Conservation (phyloP, 2,113 vertebrate genomes). For the Phaethon lepturus region DNA sequence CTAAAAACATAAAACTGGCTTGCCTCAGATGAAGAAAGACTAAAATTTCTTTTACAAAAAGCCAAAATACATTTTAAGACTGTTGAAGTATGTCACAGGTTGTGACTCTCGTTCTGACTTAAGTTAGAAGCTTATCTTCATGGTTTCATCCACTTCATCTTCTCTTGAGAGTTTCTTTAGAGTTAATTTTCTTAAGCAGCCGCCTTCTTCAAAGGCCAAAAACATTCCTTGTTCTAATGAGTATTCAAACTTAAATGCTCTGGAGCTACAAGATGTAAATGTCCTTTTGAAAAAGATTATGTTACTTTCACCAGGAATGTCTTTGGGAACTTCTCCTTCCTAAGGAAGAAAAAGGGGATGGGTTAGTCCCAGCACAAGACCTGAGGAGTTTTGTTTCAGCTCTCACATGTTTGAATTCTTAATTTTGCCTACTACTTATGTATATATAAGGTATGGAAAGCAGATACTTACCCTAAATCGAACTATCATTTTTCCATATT, state of each 20-base stretch:
- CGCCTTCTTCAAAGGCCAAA: constrained; percentile 71
- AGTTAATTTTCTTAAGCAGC: constrained; percentile 51
- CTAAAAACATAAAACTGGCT: neutral
- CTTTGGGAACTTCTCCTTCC: constrained; percentile 69
- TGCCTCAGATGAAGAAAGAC: neutral
- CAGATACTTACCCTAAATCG: constrained; percentile 49
- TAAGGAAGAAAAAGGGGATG: constrained; percentile 12
- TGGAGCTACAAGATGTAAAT: constrained; percentile 33
- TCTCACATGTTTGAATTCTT: neutral
- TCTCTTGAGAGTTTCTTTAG: constrained; percentile 60
- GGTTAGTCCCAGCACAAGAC: neutral
- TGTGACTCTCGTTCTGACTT: neutral
- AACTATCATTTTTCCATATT: neutral
- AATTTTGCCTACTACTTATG: neutral
- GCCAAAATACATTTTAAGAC: neutral
- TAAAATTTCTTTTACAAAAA: neutral
- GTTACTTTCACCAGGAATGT: constrained; percentile 63
- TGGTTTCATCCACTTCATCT: constrained; percentile 62
- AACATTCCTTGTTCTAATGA: constrained; percentile 71
- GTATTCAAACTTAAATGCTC: constrained; percentile 74
- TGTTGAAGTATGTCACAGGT: neutral
- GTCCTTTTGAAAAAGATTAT: constrained; percentile 76
- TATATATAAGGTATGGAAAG: neutral
- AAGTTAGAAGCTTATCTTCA: constrained; percentile 43
- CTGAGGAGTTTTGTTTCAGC: neutral